Evolutionary conservation across 2,797 vertebrate species (phyloP).

Genomic region (Pseudocheirus occidentalis): DNA sequence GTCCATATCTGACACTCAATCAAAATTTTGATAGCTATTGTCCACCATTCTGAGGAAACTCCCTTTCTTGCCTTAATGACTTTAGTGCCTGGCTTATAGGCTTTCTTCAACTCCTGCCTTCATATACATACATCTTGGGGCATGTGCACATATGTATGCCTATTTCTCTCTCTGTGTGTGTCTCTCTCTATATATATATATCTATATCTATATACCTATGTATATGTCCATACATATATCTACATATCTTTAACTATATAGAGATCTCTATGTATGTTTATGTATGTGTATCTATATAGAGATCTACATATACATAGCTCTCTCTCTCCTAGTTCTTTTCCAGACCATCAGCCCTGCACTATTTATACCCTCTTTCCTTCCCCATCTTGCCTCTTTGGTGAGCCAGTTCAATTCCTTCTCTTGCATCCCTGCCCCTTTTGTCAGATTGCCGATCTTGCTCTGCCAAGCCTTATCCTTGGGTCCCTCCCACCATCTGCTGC

Average conservation of each 20-base stretch:
- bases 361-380: background rate
- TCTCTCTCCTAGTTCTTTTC: background rate
- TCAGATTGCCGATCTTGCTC: background rate
- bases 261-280: background rate
- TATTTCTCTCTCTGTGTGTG: background rate
- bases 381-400: background rate
- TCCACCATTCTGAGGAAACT: background rate
- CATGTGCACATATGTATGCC: background rate
- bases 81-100: background rate
- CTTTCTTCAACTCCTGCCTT: background rate
- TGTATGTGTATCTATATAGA: no score
- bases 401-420: background rate
- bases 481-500: background rate
- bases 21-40: background rate
- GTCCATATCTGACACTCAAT: background rate
- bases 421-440: conserved; percentile 1
- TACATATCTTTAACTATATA: background rate
- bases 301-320: background rate
- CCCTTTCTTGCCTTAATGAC: background rate
- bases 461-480: background rate
- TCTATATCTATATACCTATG: background rate
- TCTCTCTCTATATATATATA: background rate
- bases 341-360: background rate
- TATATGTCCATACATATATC: background rate
- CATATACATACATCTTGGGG: background rate